phyloP scores from a whole-genome alignment of 2,888 invertebrate species.

The Dasysyrphus albostriatus region DNA sequence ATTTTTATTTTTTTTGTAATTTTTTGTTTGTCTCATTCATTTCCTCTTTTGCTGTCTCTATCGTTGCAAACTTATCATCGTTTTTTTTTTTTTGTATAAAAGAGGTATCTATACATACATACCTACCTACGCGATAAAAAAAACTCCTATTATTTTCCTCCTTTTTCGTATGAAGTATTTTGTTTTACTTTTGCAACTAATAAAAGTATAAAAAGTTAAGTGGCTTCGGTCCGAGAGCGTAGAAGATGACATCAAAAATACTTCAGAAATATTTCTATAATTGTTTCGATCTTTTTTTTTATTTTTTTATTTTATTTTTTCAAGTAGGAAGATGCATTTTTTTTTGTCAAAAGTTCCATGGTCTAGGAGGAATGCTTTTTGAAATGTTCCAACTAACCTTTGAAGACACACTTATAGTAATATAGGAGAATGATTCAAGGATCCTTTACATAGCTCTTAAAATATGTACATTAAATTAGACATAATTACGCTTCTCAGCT shows the following conservation, averaged over 20 bases:
- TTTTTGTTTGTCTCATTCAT: conserved; percentile 48
- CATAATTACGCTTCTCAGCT: conserved; percentile 64
- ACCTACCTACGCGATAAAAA: background rate
- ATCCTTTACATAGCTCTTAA: conserved; percentile 25
- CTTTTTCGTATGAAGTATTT: conserved; percentile 11
- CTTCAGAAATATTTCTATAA: conserved; percentile 64
- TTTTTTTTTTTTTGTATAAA: background rate
- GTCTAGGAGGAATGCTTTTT: conserved; percentile 13
- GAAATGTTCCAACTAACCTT: conserved; percentile 38
- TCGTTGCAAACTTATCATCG: conserved; percentile 36
- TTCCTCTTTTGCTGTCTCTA: conserved; percentile 23
- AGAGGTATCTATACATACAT: background rate
- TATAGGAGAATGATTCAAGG: conserved; percentile 39
- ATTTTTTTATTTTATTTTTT: conserved; percentile 3
- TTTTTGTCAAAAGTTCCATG: conserved; percentile 10
- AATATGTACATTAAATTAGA: conserved; percentile 55
- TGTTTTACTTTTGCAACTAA: conserved; percentile 40
- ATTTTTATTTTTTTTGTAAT: conserved; percentile 22
- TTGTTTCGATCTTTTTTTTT: conserved; percentile 46
- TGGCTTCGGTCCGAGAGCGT: conserved; percentile 55
- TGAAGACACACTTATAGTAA: conserved; percentile 32
- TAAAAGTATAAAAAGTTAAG: conserved; percentile 55
- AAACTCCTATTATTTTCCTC: background rate
- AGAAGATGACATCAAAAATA: conserved; percentile 66
- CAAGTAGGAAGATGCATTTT: conserved; percentile 26